These are phyloP conservation scores for Grammomys dolichurus DNA, from an alignment of 2,113 vertebrate species.

Conservation along the genomic window DNA sequence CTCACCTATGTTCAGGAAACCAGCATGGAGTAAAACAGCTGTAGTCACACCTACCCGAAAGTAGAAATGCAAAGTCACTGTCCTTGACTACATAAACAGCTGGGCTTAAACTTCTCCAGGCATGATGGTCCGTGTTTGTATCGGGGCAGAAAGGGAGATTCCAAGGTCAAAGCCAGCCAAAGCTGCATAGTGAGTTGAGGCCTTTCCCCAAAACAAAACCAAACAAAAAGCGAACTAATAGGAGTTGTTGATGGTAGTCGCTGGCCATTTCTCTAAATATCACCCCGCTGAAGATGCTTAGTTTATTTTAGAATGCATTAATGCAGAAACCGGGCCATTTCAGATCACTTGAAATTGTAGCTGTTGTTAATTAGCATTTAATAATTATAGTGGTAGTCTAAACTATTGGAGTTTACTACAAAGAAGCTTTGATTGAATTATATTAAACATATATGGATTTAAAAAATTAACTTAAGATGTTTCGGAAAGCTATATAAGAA, in stretches of 20 bases:
- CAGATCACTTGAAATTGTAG: conserved; percentile 31
- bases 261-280: neutral
- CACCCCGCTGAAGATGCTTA: neutral
- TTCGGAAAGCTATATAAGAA: conserved; percentile 20
- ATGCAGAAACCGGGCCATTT: conserved; percentile 4
- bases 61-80: neutral
- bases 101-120: too few species aligned
- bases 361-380: neutral
- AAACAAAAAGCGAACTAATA: neutral
- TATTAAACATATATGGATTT: conserved; percentile 28
- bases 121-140: too few species aligned
- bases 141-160: neutral
- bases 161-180: neutral
- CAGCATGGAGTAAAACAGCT: neutral
- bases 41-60: neutral
- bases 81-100: neutral
- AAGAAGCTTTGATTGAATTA: conserved; percentile 39
- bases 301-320: conserved; percentile 17
- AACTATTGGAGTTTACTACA: conserved; percentile 18
- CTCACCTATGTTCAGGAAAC: neutral
- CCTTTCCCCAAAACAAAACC: neutral
- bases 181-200: neutral
- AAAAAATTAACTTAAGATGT: conserved; percentile 29
- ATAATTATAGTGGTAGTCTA: conserved; percentile 15
- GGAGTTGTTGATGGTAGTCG: neutral